Evolutionary conservation across 1,140 invertebrate genomes (phyloP), one percentile per base, ranked within the genome.

Genomic region (Heterodera carotae): DNA sequence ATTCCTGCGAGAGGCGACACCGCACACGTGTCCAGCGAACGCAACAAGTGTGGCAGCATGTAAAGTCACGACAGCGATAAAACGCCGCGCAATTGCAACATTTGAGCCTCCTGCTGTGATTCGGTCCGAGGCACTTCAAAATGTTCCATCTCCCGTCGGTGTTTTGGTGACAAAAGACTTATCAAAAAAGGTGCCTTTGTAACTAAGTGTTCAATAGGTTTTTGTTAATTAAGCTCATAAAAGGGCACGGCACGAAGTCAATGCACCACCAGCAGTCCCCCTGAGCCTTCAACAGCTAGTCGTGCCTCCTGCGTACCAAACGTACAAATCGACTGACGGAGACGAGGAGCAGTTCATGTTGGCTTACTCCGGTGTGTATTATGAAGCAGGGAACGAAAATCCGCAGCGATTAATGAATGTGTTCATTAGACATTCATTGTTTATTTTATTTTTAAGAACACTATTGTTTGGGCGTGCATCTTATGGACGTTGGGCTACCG

Each of bases 11-110:
- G 22, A 43, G 15, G 59, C 59, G 29, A 70, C 69, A 43, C 43
- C 48, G 8, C 69, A 70, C 33, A 70, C 69, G 31, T 59, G 59
- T 48, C 43, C 48, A 70, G 36, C 36, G 18, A 70, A 70, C 59
- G 59, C 59, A 31, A 31, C 69, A 70, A 36, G 33, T 29, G 69
- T 70, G n/a, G 69, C 39, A 25, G 34, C 69, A 25, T 22, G 31
- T n/a, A 70, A 48, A 4, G 59, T 70, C 18, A 59, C 31, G 29
- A 70, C 69, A 18, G 34, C 69, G 2, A 59, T 70, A 22, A 53
- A 36, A 70, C 31, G 39, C n/a, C 36, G 69, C 7, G 69, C 69
- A 29, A 7, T 70, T 6, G 36, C 43, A 6, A 56, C 48, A 18
- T 31, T 56, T n/a, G 69, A 43, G 43, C 48, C 48, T 0, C 48